Evolutionary conservation across 2,113 vertebrate species (phyloP).

Genomic region (Gorilla gorilla): DNA sequence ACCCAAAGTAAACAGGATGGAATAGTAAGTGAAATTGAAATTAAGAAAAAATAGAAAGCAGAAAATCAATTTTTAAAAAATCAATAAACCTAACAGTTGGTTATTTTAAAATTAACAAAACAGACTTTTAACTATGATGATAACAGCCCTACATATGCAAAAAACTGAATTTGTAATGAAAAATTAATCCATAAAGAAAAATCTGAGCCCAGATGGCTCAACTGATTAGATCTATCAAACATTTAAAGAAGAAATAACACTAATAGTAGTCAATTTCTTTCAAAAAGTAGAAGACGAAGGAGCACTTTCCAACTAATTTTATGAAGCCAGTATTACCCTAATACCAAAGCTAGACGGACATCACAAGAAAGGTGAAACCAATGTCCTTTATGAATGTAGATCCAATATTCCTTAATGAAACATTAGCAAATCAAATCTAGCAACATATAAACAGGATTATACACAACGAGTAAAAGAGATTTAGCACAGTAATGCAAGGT

Average conservation of each 20-base stretch:
- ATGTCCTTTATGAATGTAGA: not conserved
- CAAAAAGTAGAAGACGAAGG: not conserved
- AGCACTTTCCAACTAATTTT: not conserved
- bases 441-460: not conserved
- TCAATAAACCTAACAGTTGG: not conserved
- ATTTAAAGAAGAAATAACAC: not conserved
- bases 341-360: not conserved
- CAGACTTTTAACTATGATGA: not conserved
- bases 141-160: not conserved
- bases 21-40: not conserved
- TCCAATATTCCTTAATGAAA: not conserved
- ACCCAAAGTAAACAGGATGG: not conserved
- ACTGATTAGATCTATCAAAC: not conserved
- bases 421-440: not conserved
- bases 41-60: not conserved
- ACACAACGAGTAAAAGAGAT: not conserved
- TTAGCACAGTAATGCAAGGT: not conserved
- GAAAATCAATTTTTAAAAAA: not conserved
- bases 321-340: not conserved
- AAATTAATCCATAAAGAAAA: not conserved
- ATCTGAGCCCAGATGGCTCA: not conserved
- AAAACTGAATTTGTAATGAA: not conserved
- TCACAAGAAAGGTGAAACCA: not conserved
- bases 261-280: not conserved
- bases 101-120: not conserved